Base-by-base conservation (phyloP, 2,113 vertebrate genomes). In the Trichechus manatus region DNA sequence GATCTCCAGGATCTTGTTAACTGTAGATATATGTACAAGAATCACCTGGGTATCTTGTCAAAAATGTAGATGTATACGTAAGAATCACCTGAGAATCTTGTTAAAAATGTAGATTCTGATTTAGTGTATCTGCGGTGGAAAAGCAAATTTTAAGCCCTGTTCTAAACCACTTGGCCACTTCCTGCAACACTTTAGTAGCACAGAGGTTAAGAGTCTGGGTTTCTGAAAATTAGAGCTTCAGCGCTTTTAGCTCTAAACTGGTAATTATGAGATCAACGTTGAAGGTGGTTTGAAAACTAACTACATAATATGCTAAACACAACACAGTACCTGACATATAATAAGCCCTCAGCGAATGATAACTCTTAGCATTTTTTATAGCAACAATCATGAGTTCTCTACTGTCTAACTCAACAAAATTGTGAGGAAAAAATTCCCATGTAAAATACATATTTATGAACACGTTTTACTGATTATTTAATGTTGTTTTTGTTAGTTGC, bases 201-300 rank as follows among this genome's bases (percentile, higher is more conserved):
- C n/a, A 63, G 4, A 83, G 3, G 1, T 80, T 86, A 91, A 61
- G 22, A 93, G 11, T 14, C 23, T 7, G 29, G 9, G 42, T 84
- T 94, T 89, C 68, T 84, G 19, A 72, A 87, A 59, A 11, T 9
- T 2, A 86, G 63, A 80, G 50, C 8, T 64, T 59, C 15, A 87
- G 86, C 25, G 91, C 42, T 56, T 61, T 42, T 31, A 78, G 77
- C 11, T 84, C 27, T 66, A 70, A 74, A 5, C 77, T 79, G 19
- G n/a, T 72, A 83, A 96, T 83, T 29, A 94, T 83, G 36, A 93
- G 9, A 77, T 77, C 36, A 95, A 87, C n/a, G 4, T 85, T 92
- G 75, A 77, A 95, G 7, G 11, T 3, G 11, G 17, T 77, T 79
- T 94, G 22, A 84, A 95, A 84, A 74, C 47, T 84, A 56, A 95